Percentiles rank a stretch among this genome's conserved stretches.
These are phyloP conservation scores for Halocaridina rubra DNA, from an alignment of 2,888 invertebrate genomes.

Conservation along the genomic window DNA sequence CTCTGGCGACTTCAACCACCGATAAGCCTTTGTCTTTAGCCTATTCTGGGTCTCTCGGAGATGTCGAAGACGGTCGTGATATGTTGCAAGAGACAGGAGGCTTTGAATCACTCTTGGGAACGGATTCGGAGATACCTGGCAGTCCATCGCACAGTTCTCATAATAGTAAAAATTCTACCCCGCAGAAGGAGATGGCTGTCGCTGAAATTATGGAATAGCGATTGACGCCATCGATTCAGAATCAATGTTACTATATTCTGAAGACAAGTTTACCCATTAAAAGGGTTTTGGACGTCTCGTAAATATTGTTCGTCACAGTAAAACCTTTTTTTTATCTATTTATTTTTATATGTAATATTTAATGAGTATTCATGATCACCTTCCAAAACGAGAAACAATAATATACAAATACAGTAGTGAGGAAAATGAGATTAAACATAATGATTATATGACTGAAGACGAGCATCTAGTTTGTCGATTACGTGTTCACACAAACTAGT, in stretches of 20 bases:
- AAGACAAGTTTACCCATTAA: too few species aligned
- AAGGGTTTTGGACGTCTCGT: too few species aligned
- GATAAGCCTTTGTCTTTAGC: not conserved
- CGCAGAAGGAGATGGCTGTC: constrained; percentile 12
- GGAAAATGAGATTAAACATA: too few species aligned
- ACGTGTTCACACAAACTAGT: constrained; percentile 25
- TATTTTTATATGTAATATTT: too few species aligned
- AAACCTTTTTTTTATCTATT: too few species aligned
- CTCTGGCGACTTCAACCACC: not conserved
- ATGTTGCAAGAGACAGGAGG: constrained; percentile 10
- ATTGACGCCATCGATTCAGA: too few species aligned
- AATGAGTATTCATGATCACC: too few species aligned
- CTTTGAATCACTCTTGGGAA: constrained; percentile 37
- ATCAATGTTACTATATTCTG: too few species aligned
- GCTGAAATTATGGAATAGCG: constrained; percentile 37
- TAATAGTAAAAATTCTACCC: not conserved
- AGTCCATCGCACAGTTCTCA: not conserved
- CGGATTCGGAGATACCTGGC: not conserved
- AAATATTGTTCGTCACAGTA: too few species aligned
- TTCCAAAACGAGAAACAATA: too few species aligned
- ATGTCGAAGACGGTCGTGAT: constrained; percentile 21
- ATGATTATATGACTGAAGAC: too few species aligned
- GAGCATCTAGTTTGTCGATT: not conserved
- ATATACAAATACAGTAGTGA: too few species aligned
- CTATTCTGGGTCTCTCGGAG: not conserved